Evolutionary conservation across 2,797 vertebrate genomes (phyloP).

Genomic region (Cheirogaleus major): DNA sequence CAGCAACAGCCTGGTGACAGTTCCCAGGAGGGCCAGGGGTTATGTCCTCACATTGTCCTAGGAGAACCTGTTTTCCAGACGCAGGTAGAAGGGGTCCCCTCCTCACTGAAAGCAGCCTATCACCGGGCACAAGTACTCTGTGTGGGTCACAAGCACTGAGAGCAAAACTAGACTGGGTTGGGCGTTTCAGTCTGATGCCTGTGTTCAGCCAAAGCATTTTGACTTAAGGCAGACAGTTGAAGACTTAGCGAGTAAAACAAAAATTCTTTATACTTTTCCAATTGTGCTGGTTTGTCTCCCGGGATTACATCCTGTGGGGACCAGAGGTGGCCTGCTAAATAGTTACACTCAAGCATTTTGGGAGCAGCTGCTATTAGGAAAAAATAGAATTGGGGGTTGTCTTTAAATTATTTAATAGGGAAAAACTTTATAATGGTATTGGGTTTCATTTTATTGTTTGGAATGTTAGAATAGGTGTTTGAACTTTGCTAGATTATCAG

Average conservation of each 20-base stretch:
- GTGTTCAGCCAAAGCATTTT: background rate
- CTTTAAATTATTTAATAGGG: background rate
- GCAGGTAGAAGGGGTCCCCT: background rate
- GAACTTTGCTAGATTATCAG: background rate
- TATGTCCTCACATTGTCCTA: background rate
- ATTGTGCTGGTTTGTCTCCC: background rate
- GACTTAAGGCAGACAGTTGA: background rate
- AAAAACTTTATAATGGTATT: background rate
- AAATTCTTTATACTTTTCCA: background rate
- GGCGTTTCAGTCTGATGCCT: background rate
- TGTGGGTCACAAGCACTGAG: accelerated
- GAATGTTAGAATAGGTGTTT: background rate
- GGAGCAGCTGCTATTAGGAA: background rate
- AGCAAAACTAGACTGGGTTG: background rate
- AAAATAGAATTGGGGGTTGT: background rate
- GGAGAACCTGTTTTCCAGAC: background rate
- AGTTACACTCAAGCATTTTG: background rate
- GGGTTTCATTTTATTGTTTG: background rate
- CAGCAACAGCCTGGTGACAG: background rate
- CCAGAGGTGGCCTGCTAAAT: background rate
- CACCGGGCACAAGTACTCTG: background rate
- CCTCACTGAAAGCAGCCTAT: background rate
- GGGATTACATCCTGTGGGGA: background rate
- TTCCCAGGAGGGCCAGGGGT: background rate
- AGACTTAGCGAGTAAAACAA: background rate